Evolutionary conservation across 2,797 vertebrate genomes (phyloP).

Genomic region (Syndactyla subalaris): DNA sequence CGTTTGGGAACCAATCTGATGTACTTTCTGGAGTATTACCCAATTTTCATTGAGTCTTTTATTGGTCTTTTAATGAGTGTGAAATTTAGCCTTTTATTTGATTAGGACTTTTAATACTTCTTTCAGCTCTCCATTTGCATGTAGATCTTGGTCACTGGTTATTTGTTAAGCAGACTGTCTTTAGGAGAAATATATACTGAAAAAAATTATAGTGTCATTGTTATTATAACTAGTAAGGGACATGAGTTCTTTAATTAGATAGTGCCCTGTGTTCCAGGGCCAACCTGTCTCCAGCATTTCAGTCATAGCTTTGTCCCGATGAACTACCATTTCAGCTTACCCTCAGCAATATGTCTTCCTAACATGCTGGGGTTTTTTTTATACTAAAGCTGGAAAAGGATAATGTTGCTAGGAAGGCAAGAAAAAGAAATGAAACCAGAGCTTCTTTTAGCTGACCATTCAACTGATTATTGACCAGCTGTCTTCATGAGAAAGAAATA

Average conservation of each 20-base stretch:
- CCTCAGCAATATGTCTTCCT: conserved; percentile 24
- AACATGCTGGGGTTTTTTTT: conserved; percentile 20
- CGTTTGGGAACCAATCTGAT: neutral
- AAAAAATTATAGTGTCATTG: neutral
- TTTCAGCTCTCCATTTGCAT: neutral
- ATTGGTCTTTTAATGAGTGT: neutral
- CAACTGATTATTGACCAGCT: conserved; percentile 82
- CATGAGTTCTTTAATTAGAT: neutral
- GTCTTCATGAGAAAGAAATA: conserved; percentile 81
- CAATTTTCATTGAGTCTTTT: neutral
- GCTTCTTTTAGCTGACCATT: conserved; percentile 76
- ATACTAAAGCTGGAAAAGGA: conserved; percentile 40
- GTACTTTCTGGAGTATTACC: neutral
- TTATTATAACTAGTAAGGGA: neutral
- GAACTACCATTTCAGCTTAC: neutral
- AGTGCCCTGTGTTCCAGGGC: neutral
- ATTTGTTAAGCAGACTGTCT: neutral
- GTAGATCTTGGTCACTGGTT: neutral
- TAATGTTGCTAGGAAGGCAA: conserved; percentile 62
- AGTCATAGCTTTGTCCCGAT: neutral
- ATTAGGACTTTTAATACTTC: neutral
- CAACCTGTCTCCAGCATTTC: neutral
- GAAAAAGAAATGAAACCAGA: conserved; percentile 67
- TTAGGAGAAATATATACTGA: neutral
- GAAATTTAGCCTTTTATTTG: neutral